Base-by-base conservation (phyloP, 1,140 invertebrate genomes). In the Phenacoccus solenopsis region DNA sequence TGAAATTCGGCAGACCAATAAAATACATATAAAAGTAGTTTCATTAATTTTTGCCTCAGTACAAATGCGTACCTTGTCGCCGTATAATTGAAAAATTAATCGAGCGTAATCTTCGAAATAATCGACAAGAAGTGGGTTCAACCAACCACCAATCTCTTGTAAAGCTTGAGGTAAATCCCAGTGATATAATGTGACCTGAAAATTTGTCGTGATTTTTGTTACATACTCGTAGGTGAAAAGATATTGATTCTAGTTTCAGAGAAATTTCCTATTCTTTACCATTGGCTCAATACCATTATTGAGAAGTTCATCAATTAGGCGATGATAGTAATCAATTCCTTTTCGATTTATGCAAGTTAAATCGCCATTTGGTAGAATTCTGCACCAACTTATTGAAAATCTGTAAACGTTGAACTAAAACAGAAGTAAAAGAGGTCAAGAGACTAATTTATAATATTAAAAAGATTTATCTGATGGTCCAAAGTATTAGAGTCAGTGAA, bases 351-450 rank as follows among this genome's bases (percentile, higher is more conserved):
- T 78, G 0, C 81, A 72, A 72, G 84, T 82, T 13, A 81, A 79
- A 59, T 83, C 81, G 28, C 87, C 87, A 21, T 79, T 81, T 1
- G 87, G 86, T 61, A 88, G 77, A 13, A 89, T 79, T 35, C 88
- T 76, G 0, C 87, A 77, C 87, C 88, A 89, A 1, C 86, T 84
- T 71, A 89, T 80, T 0, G 87, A 89, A 76, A 89, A 88, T 20
- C 87, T 81, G 75, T 89, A 89, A 64, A 84, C 79, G 71, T 83
- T 77, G 0, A 84, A 72, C 73, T 75, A 67, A 21, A 71, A 69
- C 24, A 21, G 59, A 69, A 35, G 75, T 74, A 74, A 72, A 83
- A 80, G 7, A 80, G n/a, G n/a, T n/a, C n/a, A n/a, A n/a, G n/a
- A n/a, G n/a, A n/a, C n/a, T n/a, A 30, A 24, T 30, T 70, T 3